Evolutionary conservation across 2,797 vertebrate genomes (phyloP).

Genomic region (Manis crassicaudata): DNA sequence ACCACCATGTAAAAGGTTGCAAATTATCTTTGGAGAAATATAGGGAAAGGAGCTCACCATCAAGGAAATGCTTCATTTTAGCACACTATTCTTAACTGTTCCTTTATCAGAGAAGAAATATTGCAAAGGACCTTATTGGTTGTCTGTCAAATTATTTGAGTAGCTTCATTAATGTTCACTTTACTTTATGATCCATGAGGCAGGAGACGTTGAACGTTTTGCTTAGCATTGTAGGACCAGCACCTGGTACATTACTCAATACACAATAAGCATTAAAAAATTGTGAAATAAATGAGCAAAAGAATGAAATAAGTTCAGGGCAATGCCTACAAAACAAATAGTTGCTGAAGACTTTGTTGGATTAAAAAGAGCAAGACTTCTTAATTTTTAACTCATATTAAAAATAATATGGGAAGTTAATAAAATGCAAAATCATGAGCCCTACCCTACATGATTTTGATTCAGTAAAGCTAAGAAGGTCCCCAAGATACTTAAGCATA

Average conservation of each 20-base stretch:
- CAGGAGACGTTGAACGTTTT: neutral
- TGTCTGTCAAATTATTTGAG: neutral
- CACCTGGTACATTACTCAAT: neutral
- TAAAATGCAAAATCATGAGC: neutral
- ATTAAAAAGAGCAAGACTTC: neutral
- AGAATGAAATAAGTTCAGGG: neutral
- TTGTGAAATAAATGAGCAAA: neutral
- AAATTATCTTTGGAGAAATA: constrained; percentile 15
- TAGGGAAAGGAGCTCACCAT: neutral
- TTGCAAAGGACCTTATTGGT: neutral
- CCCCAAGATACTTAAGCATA: neutral
- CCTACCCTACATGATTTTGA: neutral
- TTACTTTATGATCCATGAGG: neutral
- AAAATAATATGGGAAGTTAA: neutral
- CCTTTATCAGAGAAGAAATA: neutral
- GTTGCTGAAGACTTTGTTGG: neutral
- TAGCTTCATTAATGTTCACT: neutral
- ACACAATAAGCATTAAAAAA: neutral
- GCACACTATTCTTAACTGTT: neutral
- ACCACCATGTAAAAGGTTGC: constrained; percentile 17
- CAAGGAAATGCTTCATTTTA: neutral
- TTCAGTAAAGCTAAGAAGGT: neutral
- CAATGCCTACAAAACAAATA: neutral
- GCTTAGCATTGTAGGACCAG: neutral
- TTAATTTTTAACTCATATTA: neutral